These are phyloP conservation scores for Eustalomyia histrio DNA, from an alignment of 2,888 invertebrate genomes.

Conservation along the genomic window DNA sequence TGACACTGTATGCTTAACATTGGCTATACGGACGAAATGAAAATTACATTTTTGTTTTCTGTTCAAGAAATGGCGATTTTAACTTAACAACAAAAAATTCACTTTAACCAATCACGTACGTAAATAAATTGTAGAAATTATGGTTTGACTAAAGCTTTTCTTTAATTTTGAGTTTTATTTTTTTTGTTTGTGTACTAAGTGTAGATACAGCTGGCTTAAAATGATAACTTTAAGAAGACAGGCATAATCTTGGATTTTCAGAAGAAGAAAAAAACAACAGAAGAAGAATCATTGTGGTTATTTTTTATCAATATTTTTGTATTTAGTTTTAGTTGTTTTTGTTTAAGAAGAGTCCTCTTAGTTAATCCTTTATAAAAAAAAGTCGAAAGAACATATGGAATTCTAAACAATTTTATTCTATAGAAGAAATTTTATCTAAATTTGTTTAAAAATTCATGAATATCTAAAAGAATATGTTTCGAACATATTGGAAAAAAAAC, in stretches of 20 bases:
- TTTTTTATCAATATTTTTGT: conserved; percentile 49
- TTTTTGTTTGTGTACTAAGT: not conserved
- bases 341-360: not conserved
- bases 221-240: conserved; percentile 42
- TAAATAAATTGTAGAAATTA: conserved; percentile 80
- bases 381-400: no score
- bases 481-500: no score
- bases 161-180: conserved; percentile 34
- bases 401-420: no score
- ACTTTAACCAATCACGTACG: conserved; percentile 68
- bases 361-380: conserved; percentile 22
- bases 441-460: no score
- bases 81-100: conserved; percentile 26
- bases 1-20: not conserved
- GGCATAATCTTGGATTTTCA: conserved; percentile 54
- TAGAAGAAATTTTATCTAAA: no score
- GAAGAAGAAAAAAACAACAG: conserved; percentile 10
- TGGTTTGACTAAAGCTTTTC: conserved; percentile 71
- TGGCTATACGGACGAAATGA: conserved; percentile 22
- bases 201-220: conserved; percentile 61
- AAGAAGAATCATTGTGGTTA: conserved; percentile 32
- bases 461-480: no score
- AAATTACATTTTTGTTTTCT: conserved; percentile 43
- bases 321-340: conserved; percentile 5
- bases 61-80: conserved; percentile 60